Evolutionary conservation across 2,797 vertebrate species (phyloP), one percentile per base, ranked within the genome.

Genomic region (Danio tinwini): DNA sequence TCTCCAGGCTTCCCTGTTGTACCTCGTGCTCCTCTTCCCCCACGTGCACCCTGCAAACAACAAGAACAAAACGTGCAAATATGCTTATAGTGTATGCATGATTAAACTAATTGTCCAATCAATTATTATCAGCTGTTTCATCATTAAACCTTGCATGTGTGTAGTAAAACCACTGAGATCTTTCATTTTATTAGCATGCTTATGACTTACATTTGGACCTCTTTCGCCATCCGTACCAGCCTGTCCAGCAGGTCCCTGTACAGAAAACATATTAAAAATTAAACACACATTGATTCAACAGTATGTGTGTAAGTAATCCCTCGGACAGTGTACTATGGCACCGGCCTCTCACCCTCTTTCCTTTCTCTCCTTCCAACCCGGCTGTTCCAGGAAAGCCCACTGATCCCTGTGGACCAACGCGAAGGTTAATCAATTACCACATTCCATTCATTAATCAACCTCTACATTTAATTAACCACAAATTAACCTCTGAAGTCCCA

Each of bases 1-100:
- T 93, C 91, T 79, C 97, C 97, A 2, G 94, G 92, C 69, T 96
- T 96, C 81, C 97, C 97, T 0, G 96, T 95, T 37, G 95, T 90
- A 6, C 96, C 97, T 0, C 89, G 91, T 40, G 94, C 94, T 40
- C 97, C 97, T 89, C 96, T 92, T 55, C 95, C 96, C 52, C 97
- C 97, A 1, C 92, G 91, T 80, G 86, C 78, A 16, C 96, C 97
- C 96, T 98, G 80, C 70, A 77, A 87, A 76, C 85, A 88, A 88
- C 80, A 88, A 78, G 56, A 81, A 74, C 63, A 76, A 59, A 61
- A 47, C 14, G n/a, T 5, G n/a, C 10, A 74, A 19, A 63, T 64
- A 52, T 10, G 12, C 13, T 19, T 10, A 53, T 17, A 45, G 64
- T 13, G 58, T 10, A 45, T 39, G 55, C 40, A 64, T 55, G 40